Percentiles rank a stretch among this genome's conserved stretches.
phyloP scores from a whole-genome alignment of 37 sponge, comb jelly and placozoan species.

The Eunapius fragilis region DNA sequence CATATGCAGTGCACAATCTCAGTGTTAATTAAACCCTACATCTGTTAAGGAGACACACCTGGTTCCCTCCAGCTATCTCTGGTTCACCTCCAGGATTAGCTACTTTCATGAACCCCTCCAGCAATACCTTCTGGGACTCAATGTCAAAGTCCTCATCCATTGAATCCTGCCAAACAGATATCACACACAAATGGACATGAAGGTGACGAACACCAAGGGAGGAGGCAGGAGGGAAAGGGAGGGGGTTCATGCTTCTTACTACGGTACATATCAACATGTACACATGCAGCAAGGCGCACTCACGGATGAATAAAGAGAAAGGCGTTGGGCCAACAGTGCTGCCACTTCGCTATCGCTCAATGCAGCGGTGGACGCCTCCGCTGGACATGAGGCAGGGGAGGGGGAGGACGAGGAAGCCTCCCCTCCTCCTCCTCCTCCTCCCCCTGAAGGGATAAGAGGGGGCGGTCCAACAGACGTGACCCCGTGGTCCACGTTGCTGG shows the following conservation, averaged over 20 bases:
- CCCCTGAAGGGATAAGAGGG: background rate
- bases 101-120: conserved; percentile 6
- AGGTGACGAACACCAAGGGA: background rate
- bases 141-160: conserved; percentile 48
- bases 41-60: too few relatives aligned
- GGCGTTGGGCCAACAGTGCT: background rate
- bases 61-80: background rate
- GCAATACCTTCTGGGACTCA: conserved; percentile 34
- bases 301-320: background rate
- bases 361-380: background rate
- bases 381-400: background rate
- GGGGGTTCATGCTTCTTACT: too few relatives aligned
- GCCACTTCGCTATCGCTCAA: background rate
- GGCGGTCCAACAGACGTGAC: background rate
- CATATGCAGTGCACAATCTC: too few relatives aligned
- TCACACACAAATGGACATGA: too few relatives aligned
- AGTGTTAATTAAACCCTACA: too few relatives aligned
- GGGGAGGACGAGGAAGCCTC: too few relatives aligned
- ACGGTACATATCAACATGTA: background rate
- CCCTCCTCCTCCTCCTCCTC: too few relatives aligned
- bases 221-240: background rate
- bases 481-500: background rate
- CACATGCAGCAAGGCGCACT: too few relatives aligned
- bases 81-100: background rate
- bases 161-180: background rate